A percentile compares a stretch with the other conserved stretches of the same genome.
phyloP scores from a whole-genome alignment of 2,113 vertebrate genomes.

The Microcebus tavaratra region DNA sequence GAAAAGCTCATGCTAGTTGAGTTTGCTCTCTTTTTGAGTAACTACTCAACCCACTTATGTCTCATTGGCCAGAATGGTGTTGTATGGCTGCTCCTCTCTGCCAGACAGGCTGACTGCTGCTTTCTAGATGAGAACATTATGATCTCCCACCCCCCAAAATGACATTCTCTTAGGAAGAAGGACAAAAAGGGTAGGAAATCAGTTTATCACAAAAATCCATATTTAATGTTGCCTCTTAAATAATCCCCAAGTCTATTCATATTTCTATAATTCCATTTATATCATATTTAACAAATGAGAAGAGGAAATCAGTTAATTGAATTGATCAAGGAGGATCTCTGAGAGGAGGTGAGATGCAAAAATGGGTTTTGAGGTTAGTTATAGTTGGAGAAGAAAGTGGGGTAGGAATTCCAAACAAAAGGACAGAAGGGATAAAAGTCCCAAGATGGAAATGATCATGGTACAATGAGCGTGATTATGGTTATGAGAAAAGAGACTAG shows the following conservation, averaged over 20 bases:
- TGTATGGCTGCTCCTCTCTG: not conserved
- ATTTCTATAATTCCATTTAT: not conserved
- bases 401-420: not conserved
- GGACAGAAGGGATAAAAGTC: not conserved
- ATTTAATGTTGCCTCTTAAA: not conserved
- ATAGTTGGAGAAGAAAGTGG: not conserved
- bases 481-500: not conserved
- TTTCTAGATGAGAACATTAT: not conserved
- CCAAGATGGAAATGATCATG: not conserved
- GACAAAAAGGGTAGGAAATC: not conserved
- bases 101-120: not conserved
- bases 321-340: not conserved
- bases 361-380: slow-evolving; percentile 1
- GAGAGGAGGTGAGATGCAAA: not conserved
- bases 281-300: not conserved
- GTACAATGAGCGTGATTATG: not conserved
- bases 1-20: not conserved
- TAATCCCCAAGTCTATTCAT: not conserved
- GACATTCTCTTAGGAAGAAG: not conserved
- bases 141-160: fast-evolving
- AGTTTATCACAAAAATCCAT: not conserved
- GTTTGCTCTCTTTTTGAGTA: not conserved
- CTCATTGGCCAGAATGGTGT: not conserved
- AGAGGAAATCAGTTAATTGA: not conserved
- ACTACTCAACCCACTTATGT: not conserved